phyloP scores from a whole-genome alignment of 2,888 invertebrate species.

The Orthosia gothica region DNA sequence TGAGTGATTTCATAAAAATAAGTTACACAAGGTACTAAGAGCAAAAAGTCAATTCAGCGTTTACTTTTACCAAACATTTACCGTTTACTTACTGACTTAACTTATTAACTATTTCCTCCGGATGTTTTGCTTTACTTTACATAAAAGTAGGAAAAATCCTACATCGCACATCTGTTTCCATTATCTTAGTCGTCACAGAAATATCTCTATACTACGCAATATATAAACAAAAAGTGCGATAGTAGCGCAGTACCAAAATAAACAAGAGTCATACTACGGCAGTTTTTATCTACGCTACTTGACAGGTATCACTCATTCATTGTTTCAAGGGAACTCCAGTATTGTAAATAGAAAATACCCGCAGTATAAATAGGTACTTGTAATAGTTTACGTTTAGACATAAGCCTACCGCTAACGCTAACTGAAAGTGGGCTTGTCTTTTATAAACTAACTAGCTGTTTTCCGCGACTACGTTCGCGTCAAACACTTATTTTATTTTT shows the following conservation, averaged over 20 bases:
- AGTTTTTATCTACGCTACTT: constrained; percentile 59
- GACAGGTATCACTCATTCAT: constrained; percentile 62
- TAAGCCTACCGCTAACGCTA: not conserved
- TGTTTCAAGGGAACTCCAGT: constrained; percentile 48
- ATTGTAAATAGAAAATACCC: constrained; percentile 46
- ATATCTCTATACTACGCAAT: constrained; percentile 30
- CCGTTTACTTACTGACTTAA: constrained; percentile 15
- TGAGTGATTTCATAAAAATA: constrained; percentile 1
- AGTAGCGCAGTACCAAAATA: constrained; percentile 29
- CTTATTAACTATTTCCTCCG: constrained; percentile 53
- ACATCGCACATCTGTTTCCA: constrained; percentile 35
- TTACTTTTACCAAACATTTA: constrained; percentile 30
- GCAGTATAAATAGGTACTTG: not conserved
- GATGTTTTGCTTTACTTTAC: constrained; percentile 38
- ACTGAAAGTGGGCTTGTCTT: not conserved
- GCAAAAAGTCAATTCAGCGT: not conserved
- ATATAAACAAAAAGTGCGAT: constrained; percentile 37
- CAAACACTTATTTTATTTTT: no score
- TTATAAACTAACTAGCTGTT: not conserved
- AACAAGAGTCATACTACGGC: constrained; percentile 43
- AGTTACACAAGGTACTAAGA: not conserved
- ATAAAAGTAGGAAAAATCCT: constrained; percentile 50
- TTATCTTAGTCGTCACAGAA: constrained; percentile 16
- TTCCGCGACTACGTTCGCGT: no score
- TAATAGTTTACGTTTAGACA: not conserved